A percentile compares a stretch with the other conserved stretches of the same genome.
Evolutionary conservation across 2,797 vertebrate species (phyloP).

Genomic region (Xenops minutus): DNA sequence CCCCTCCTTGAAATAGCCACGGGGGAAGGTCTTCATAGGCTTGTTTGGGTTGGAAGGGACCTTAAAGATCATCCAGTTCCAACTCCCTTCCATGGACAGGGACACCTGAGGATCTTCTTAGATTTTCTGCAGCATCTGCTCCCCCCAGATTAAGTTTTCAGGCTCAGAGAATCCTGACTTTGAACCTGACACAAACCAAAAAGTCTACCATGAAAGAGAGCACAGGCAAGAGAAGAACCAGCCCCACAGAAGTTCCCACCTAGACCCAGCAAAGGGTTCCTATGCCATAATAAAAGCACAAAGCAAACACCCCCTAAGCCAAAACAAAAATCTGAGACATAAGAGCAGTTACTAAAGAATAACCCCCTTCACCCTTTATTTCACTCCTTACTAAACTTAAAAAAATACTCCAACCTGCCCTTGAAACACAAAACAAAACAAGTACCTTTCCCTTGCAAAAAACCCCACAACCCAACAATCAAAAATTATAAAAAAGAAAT

Average conservation of each 20-base stretch:
- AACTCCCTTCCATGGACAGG: not conserved
- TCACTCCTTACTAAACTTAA: not conserved
- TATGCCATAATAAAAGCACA: fast-evolving
- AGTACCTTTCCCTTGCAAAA: not conserved
- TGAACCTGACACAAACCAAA: not conserved
- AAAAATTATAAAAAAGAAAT: not conserved
- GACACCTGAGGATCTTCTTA: not conserved
- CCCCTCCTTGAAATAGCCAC: not conserved
- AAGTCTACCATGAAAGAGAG: not conserved
- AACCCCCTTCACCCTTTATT: not conserved
- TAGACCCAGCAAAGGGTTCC: not conserved
- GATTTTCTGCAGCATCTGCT: not conserved
- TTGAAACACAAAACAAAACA: not conserved
- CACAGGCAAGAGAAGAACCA: not conserved
- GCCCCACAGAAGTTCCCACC: not conserved
- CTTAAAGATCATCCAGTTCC: not conserved
- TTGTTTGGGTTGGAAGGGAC: not conserved
- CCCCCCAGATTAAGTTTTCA: not conserved
- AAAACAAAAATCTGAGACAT: not conserved
- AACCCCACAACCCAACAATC: no score
- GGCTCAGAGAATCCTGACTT: not conserved
- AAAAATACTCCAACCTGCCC: not conserved
- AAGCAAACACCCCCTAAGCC: not conserved
- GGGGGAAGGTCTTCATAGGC: not conserved
- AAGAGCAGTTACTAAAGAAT: not conserved